Evolutionary conservation across 2,797 vertebrate genomes (phyloP).

Genomic region (Silurus aristotelis): DNA sequence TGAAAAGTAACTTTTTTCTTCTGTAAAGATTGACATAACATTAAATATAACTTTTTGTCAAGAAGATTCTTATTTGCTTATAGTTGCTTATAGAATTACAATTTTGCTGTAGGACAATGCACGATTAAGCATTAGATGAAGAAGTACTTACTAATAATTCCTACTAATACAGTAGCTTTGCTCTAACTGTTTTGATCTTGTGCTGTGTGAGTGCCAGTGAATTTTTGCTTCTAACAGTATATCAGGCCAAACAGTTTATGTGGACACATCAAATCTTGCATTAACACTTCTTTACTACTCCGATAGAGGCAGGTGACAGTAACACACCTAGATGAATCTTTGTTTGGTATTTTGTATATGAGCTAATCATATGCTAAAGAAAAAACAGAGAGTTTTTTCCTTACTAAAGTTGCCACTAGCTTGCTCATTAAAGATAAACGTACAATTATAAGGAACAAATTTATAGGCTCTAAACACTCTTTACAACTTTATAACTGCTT

Average conservation of each 20-base stretch:
- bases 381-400: no score
- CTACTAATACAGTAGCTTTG: neutral
- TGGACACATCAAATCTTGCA: conserved; percentile 3
- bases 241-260: neutral
- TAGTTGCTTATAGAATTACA: neutral
- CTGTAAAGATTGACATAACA: neutral
- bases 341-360: neutral
- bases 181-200: conserved; percentile 1
- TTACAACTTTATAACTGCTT: no score
- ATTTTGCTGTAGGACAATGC: neutral
- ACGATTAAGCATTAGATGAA: neutral
- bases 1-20: neutral
- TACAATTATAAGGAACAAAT: no score
- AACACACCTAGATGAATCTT: neutral
- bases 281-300: neutral
- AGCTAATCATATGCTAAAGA: neutral
- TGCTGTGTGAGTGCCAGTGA: neutral
- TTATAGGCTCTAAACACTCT: no score
- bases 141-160: neutral
- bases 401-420: no score
- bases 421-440: no score
- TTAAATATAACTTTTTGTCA: neutral
- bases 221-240: neutral
- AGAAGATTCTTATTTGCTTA: no score
- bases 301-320: neutral